These are phyloP conservation scores for Hirudo medicinalis DNA, from an alignment of 1,140 invertebrate genomes.

Conservation along the genomic window DNA sequence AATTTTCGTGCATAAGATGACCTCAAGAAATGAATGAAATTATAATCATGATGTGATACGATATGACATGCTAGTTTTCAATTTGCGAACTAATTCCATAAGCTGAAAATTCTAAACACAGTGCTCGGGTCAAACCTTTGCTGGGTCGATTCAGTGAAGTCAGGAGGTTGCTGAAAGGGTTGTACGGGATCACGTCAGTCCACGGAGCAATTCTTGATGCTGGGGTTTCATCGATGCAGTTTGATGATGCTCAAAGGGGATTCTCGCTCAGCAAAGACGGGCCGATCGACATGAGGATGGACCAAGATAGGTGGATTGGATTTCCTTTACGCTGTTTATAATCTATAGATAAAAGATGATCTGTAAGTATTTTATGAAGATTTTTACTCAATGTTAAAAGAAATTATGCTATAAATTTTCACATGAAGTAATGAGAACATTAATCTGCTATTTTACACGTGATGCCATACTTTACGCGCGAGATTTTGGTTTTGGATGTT, in stretches of 20 bases:
- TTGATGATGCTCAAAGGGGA: slow-evolving; percentile 63
- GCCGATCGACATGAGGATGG: slow-evolving; percentile 90
- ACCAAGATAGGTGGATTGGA: slow-evolving; percentile 50
- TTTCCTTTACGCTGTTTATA: neutral
- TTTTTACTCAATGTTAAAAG: too few relatives aligned
- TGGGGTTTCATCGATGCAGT: slow-evolving; percentile 92
- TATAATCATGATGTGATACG: too few relatives aligned
- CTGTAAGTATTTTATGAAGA: too few relatives aligned
- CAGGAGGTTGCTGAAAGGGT: slow-evolving; percentile 50
- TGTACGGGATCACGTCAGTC: slow-evolving; percentile 53
- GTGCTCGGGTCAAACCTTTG: slow-evolving; percentile 54
- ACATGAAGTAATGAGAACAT: too few relatives aligned
- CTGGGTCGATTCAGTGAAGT: slow-evolving; percentile 77
- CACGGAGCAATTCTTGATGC: slow-evolving; percentile 83
- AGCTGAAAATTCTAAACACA: neutral
- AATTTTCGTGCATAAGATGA: too few relatives aligned
- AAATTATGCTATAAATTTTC: too few relatives aligned
- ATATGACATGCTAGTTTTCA: neutral
- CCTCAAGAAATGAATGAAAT: too few relatives aligned
- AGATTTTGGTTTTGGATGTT: neutral
- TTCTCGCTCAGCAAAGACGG: slow-evolving; percentile 72
- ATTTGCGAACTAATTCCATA: neutral
- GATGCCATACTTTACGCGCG: too few relatives aligned
- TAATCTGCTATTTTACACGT: too few relatives aligned
- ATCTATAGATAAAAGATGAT: neutral